These are phyloP conservation scores for Drosophila pruinosa DNA, from an alignment of 1,140 invertebrate species.

Conservation along the genomic window DNA sequence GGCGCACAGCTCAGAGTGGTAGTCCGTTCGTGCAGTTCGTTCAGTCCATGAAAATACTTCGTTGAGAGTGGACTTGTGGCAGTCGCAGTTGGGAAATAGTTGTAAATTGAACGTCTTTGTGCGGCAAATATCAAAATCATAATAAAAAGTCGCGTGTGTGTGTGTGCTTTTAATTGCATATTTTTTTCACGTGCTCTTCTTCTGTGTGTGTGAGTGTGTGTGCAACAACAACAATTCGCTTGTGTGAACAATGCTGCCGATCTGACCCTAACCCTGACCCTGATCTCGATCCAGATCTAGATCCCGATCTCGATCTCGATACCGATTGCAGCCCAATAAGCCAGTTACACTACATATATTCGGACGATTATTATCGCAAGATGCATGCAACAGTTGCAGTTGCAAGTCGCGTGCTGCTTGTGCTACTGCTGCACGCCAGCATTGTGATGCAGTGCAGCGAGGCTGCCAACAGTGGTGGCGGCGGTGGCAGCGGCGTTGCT, in stretches of 20 bases:
- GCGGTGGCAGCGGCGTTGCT: neutral
- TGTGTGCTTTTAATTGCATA: neutral
- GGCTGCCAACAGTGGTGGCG: neutral
- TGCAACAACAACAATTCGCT: slow-evolving; percentile 4
- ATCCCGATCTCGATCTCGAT: slow-evolving; percentile 5
- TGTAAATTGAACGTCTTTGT: neutral
- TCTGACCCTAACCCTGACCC: slow-evolving; percentile 22
- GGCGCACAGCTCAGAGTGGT: neutral
- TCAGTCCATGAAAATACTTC: slow-evolving; percentile 35
- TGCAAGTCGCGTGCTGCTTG: slow-evolving; percentile 7
- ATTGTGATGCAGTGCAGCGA: slow-evolving; percentile 4
- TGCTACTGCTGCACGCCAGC: slow-evolving; percentile 14
- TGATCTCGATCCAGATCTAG: slow-evolving; percentile 3
- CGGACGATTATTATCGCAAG: neutral
- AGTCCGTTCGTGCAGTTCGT: neutral
- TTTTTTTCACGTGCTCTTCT: slow-evolving; percentile 32
- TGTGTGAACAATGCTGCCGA: slow-evolving; percentile 28
- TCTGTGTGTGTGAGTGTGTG: too few species aligned
- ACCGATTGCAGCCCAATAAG: neutral
- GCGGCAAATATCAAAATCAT: neutral
- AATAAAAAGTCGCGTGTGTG: neutral
- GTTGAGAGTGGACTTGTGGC: slow-evolving; percentile 27
- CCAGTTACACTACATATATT: neutral
- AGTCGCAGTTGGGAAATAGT: neutral
- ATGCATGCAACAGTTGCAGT: neutral